phyloP scores from a whole-genome alignment of 64 coral and sea anemone species.

The Exaiptasia diaphana region DNA sequence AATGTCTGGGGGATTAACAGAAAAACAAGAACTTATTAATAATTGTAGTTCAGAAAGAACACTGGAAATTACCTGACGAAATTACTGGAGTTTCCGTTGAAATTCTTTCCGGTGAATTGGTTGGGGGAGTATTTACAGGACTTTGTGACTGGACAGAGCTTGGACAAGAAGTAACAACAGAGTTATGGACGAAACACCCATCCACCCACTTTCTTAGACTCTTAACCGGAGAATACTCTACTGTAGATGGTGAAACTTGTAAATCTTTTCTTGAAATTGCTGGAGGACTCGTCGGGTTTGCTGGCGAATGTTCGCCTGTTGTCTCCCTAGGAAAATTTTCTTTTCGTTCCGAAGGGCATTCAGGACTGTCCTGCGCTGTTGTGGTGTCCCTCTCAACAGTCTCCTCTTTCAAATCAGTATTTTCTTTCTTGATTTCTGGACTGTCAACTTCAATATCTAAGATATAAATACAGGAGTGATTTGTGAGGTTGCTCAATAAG shows the following conservation, averaged over 20 bases:
- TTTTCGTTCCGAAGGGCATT: slow-evolving; percentile 12
- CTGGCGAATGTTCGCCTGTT: not conserved
- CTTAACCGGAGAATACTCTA: slow-evolving; percentile 93
- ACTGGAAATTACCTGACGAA: slow-evolving; percentile 46
- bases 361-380: not conserved
- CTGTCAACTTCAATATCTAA: slow-evolving; percentile 58
- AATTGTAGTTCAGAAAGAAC: too few species aligned
- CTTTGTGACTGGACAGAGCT: not conserved
- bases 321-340: not conserved
- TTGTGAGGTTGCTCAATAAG: slow-evolving; percentile 43
- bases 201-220: slow-evolving; percentile 98
- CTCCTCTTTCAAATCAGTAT: slow-evolving; percentile 22
- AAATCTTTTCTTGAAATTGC: not conserved
- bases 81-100: slow-evolving; percentile 82
- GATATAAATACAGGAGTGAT: slow-evolving; percentile 8
- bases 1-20: too few species aligned
- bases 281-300: slow-evolving; percentile 6
- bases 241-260: not conserved
- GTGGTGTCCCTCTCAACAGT: not conserved
- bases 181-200: slow-evolving; percentile 90
- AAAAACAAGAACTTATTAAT: too few species aligned
- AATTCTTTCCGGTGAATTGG: slow-evolving; percentile 55
- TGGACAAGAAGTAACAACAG: slow-evolving; percentile 5
- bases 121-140: slow-evolving; percentile 57
- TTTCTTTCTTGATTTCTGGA: slow-evolving; percentile 53